Percentiles rank a stretch among this genome's conserved stretches.
These are phyloP conservation scores for Tenebrio molitor DNA, from an alignment of 1,140 invertebrate species.

Conservation along the genomic window DNA sequence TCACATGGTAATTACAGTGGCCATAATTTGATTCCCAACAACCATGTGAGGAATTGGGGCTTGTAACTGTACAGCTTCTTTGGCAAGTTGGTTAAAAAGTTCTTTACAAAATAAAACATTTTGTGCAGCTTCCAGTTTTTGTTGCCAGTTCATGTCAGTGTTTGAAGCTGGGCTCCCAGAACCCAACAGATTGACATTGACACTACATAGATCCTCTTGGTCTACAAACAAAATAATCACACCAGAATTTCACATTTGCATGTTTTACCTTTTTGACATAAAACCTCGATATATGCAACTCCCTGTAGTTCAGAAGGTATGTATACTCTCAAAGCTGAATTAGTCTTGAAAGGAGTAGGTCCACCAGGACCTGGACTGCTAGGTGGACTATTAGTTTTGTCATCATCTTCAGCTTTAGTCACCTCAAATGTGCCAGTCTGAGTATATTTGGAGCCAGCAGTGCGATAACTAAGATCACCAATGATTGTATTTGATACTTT, in stretches of 20 bases:
- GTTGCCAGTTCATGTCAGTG: conserved; percentile 91
- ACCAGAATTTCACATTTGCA: neutral
- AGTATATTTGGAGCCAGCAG: conserved; percentile 91
- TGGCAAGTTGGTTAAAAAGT: conserved; percentile 93
- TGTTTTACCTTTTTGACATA: conserved; percentile 88
- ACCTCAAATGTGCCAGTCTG: conserved; percentile 98
- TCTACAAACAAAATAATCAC: conserved; percentile 69
- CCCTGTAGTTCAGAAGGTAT: conserved; percentile 95
- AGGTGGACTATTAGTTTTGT: conserved; percentile 70
- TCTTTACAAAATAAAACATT: conserved; percentile 99
- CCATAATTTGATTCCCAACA: conserved; percentile 96
- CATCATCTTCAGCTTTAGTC: conserved; percentile 90
- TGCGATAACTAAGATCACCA: conserved; percentile 95
- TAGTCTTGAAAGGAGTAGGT: conserved; percentile 69
- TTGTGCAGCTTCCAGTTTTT: conserved; percentile 94
- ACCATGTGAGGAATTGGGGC: conserved; percentile 96
- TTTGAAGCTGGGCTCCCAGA: conserved; percentile 74
- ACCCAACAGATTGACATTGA: conserved; percentile 80
- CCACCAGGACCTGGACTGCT: conserved; percentile 68
- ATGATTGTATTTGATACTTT: conserved; percentile 96
- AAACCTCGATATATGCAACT: conserved; percentile 94
- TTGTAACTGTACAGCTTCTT: conserved; percentile 94
- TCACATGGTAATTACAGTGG: conserved; percentile 73
- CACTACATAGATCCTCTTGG: conserved; percentile 86
- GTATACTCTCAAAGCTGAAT: conserved; percentile 89